Base-by-base conservation (phyloP, 2,888 invertebrate species). In the Microplitis manilae region DNA sequence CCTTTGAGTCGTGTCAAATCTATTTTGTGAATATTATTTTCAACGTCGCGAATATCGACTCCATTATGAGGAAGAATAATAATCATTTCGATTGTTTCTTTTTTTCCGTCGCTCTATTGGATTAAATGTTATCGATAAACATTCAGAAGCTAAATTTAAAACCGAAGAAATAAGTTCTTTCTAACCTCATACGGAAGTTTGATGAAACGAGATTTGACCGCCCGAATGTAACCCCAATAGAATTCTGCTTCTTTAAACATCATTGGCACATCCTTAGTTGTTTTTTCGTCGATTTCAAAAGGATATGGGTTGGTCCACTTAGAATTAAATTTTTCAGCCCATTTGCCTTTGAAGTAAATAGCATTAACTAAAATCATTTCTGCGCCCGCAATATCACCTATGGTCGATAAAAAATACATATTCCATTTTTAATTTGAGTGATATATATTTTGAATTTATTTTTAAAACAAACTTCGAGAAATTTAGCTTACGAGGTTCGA, bases 341-440 rank as follows among this genome's bases (percentile, higher is more conserved):
- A 96, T 69, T 92, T 91, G 5, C 94, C 94, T 91, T 96, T 96
- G 90, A 96, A 96, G 87, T 96, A 95, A 50, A 96, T 92, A 1
- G 96, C 96, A 87, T 95, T 96, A 4, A 96, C 92, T 5, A 68
- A 30, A 8, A 76, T 8, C 2, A 96, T 91, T 2, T 96, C 93
- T 71, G 75, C 62, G 15, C 9, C 9, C 20, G 17, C n/a, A 15
- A 76, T 40, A 13, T 69, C 62, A 20, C 13, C 75, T 75, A 39
- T 5, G 59, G 81, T 70, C 67, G n/a, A 41, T 20, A 71, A 39
- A 20, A 30, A 30, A 30, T 30, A 30, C 30, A 30, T 4, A 30
- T 30, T 30, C 2, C 0, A 30, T 30, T 30, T 30, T 30, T 30
- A 30, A 30, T 30, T 30, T 2, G 2, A 30, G 30, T 4, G 2